Conservation (phyloP, 2,888 invertebrate species). For the Salpingus planirostris region DNA sequence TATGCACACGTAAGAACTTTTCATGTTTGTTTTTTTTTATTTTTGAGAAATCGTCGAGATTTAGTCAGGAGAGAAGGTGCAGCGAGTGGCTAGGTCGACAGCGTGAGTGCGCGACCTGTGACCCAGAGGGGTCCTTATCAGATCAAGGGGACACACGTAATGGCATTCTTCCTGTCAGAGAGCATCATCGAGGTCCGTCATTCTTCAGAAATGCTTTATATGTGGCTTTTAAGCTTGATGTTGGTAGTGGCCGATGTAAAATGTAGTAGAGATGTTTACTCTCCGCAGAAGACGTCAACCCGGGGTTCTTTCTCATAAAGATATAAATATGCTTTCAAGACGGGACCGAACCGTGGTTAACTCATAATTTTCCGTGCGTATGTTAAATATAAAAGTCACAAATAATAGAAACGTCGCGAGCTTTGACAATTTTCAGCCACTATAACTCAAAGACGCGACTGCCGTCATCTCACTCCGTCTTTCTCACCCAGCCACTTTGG, state of each 20-base stretch:
- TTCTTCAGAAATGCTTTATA: constrained; percentile 14
- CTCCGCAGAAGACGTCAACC: constrained; percentile 4
- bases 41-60: too few species aligned
- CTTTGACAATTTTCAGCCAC: constrained; percentile 2
- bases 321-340: constrained; percentile 1
- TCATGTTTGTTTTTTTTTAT: too few species aligned
- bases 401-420: constrained; percentile 16
- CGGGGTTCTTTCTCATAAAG: background rate
- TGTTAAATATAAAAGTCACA: constrained; percentile 22
- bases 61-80: too few species aligned
- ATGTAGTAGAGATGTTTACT: too few species aligned
- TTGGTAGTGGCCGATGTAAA: too few species aligned
- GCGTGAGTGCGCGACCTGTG: constrained; percentile 35
- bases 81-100: constrained; percentile 29
- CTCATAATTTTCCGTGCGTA: constrained; percentile 25
- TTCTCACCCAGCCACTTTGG: too few species aligned
- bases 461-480: too few species aligned
- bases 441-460: too few species aligned
- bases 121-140: constrained; percentile 36
- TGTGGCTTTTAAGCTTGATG: constrained; percentile 13
- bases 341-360: constrained; percentile 14
- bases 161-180: constrained; percentile 35
- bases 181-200: constrained; percentile 20
- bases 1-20: constrained; percentile 13
- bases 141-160: constrained; percentile 39